These are phyloP conservation scores for Macrosiphum euphorbiae DNA, from an alignment of 2,888 invertebrate genomes.

Conservation along the genomic window DNA sequence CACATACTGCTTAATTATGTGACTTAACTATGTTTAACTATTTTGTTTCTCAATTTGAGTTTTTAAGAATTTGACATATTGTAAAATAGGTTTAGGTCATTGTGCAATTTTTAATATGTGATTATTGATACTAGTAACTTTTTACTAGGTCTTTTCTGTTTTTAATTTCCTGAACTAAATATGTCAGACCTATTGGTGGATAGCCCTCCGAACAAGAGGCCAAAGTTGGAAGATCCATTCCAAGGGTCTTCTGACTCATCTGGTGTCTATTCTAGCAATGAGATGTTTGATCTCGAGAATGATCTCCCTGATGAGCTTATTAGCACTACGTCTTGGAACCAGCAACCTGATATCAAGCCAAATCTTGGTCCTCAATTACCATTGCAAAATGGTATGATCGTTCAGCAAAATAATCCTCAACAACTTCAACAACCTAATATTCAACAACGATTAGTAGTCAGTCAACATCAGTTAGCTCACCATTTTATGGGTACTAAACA, in stretches of 20 bases:
- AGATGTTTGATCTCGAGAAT: conserved; percentile 91
- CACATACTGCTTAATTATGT: conserved; percentile 63
- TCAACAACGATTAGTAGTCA: conserved; percentile 67
- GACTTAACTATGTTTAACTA: conserved; percentile 33
- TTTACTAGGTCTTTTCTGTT: conserved; percentile 53
- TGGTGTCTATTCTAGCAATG: conserved; percentile 80
- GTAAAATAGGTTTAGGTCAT: conserved; percentile 43
- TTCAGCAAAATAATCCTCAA: conserved; percentile 70
- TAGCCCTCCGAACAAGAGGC: conserved; percentile 97
- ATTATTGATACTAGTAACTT: conserved; percentile 60
- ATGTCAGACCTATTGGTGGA: conserved; percentile 96
- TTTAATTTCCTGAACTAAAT: conserved; percentile 68
- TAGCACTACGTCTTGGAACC: conserved; percentile 80
- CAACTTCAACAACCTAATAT: conserved; percentile 62
- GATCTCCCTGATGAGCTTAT: conserved; percentile 92
- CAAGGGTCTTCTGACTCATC: conserved; percentile 85
- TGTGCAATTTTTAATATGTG: conserved; percentile 63
- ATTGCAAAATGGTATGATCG: conserved; percentile 73
- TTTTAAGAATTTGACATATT: conserved; percentile 27
- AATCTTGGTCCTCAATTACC: conserved; percentile 80
- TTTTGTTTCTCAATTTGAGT: conserved; percentile 46
- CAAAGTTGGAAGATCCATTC: conserved; percentile 88
- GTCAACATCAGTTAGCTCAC: conserved; percentile 66
- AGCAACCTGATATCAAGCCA: conserved; percentile 82
- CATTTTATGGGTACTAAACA: conserved; percentile 75